Base-by-base conservation (phyloP, 2,888 invertebrate genomes). In the Hydropsyche betteni region DNA sequence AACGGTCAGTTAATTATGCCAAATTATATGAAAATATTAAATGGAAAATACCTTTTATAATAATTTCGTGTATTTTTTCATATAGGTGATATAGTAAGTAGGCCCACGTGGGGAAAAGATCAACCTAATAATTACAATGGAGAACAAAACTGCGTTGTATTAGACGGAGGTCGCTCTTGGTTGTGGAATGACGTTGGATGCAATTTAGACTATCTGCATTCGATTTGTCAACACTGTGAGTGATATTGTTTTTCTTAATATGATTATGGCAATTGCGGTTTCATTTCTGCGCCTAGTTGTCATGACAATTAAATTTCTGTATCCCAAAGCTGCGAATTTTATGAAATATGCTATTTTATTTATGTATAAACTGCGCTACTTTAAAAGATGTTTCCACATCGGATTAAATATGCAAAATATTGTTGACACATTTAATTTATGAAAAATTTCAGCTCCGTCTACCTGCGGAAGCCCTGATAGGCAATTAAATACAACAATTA, bases 61-160 rank as follows among this genome's bases (percentile, higher is more conserved):
- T 76, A 77, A 75, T 83, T 36, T 36, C 36, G 2, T 64, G 10
- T 64, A 12, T 64, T 61, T 5, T 61, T 33, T 36, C 1, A 64
- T 82, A 5, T 81, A 95, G 95, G 94, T 68, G 93, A 94, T 81
- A 86, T 92, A 73, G 93, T 96, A 7, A 90, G 89, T 6, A 91
- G 91, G 81, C 94, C 95, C 4, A 89, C 94, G 0, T 97, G 97
- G 97, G 96, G 96, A 71, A 94, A 95, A 83, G 96, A 96, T 82
- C 97, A 97, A 83, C 97, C 97, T 0, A 97, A 97, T 84, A 97
- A 97, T 83, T 97, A 97, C 87, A 97, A 97, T 83, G 96, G 96
- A 0, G 95, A 97, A 82, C 97, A 97, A 84, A 96, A 97, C 84
- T 97, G 97, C 85, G 95, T 93, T n/a, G 96, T 96, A 12, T 86